Evolutionary conservation across 2,888 invertebrate genomes (phyloP).

Genomic region (Hydropsyche betteni): DNA sequence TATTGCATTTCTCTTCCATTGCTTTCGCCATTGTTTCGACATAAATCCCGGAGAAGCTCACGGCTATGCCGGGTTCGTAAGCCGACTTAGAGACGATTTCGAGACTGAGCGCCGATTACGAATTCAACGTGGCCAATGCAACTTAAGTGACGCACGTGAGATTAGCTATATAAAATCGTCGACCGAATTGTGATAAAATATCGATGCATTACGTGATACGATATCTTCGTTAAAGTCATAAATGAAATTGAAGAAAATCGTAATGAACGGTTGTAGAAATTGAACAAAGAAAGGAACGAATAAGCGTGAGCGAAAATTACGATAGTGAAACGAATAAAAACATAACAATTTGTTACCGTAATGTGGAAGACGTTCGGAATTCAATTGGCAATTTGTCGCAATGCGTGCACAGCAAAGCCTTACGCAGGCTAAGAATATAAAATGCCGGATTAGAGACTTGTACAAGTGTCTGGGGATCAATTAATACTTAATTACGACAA

Average conservation of each 20-base stretch:
- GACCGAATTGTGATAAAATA: no score
- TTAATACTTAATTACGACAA: conserved; percentile 23
- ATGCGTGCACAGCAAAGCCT: conserved; percentile 13
- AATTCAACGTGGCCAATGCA: conserved; percentile 28
- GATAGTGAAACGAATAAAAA: background rate
- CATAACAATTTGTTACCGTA: conserved; percentile 1
- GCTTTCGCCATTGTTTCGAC: conserved; percentile 33
- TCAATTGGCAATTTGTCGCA: conserved; percentile 25
- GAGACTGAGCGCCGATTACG: conserved; percentile 30
- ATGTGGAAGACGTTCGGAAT: conserved; percentile 5
- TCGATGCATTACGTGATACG: no score
- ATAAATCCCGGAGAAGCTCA: conserved; percentile 34
- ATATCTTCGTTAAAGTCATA: no score
- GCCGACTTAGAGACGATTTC: conserved; percentile 37
- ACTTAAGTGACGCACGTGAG: background rate
- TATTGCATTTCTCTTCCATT: conserved; percentile 33
- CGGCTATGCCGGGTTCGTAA: conserved; percentile 23
- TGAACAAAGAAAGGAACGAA: background rate
- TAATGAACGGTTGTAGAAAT: background rate
- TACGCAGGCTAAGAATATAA: conserved; percentile 2
- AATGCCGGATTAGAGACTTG: conserved; percentile 9
- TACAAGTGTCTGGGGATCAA: conserved; percentile 22
- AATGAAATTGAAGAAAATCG: background rate
- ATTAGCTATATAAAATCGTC: no score
- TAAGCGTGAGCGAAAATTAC: background rate